Base-by-base conservation (phyloP, 2,113 vertebrate genomes). In the Sigmodon hispidus region DNA sequence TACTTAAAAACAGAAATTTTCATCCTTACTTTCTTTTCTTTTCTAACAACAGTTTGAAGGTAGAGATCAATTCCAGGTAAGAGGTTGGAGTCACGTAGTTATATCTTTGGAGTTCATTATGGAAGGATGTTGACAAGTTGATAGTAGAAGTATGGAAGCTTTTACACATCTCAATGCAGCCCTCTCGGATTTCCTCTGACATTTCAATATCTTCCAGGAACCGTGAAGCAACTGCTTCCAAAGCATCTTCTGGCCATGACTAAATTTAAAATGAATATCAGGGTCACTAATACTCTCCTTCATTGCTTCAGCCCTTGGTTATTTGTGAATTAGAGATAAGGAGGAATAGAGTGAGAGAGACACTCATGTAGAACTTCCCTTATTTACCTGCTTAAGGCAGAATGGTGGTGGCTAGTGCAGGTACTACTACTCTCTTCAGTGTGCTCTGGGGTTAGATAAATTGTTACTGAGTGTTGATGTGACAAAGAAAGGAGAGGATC, bases 21-120 rank as follows among this genome's bases (percentile, higher is more conserved):
- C 26, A 87, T 85, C 75, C 99, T 99, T 98, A 99, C 99, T 81
- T 96, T 98, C 99, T 98, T 96, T 99, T 99, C 80, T 98, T 98
- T 90, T 98, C 96, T 96, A 99, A 97, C 91, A 99, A 97, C 29
- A 97, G 81, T 98, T 99, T 99, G 98, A 99, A 99, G 95, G 99
- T 99, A 29, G 99, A 99, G 96, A 99, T 99, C 90, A 99, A 98
- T 97, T 99, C 99, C 90, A 99, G 97, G 91, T 99, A 99, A 29
- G 99, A 99, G 72, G 99, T 99, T 52, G 99, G 99, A 52, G 99
- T 99, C 96, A 99, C 99, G 67, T 99, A 99, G 96, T 99, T 99
- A 97, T 98, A 97, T 86, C 99, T 98, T 79, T 99, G 99, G 90
- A 99, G 98, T 92, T 99, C 99, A 8, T 95, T 48, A 57, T 97